Evolutionary conservation across 2,888 invertebrate species (phyloP).

Genomic region (Tanypteryx hageni): DNA sequence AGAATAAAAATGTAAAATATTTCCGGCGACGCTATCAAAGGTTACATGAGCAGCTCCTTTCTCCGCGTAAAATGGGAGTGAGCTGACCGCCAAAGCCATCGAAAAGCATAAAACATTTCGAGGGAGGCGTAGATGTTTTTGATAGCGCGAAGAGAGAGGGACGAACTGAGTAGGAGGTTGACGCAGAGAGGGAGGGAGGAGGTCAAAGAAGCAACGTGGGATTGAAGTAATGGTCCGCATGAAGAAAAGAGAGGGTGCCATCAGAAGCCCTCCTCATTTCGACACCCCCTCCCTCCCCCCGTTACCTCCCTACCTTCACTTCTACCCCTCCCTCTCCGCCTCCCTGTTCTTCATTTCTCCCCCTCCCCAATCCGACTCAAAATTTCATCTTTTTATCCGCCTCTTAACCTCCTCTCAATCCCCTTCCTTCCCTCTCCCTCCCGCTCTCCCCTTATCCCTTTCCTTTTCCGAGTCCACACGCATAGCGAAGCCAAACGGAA

Average conservation of each 20-base stretch:
- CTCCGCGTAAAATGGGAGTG: not conserved
- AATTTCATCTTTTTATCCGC: too few species aligned
- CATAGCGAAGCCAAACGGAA: slow-evolving; percentile 23
- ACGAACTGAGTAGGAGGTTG: not conserved
- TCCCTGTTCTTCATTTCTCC: too few species aligned
- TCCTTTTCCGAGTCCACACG: not conserved
- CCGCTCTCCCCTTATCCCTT: not conserved
- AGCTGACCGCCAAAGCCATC: not conserved
- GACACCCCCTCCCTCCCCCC: not conserved
- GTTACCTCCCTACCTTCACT: too few species aligned
- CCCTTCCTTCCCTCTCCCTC: too few species aligned
- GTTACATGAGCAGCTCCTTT: not conserved
- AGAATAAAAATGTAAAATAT: too few species aligned
- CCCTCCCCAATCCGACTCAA: too few species aligned
- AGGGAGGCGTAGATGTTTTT: slow-evolving; percentile 8
- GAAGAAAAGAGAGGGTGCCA: not conserved
- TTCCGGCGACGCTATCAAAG: not conserved
- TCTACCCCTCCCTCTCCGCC: too few species aligned
- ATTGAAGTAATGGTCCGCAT: not conserved
- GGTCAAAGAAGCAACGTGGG: not conserved
- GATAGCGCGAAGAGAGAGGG: not conserved
- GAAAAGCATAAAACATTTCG: slow-evolving; percentile 5
- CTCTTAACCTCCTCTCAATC: too few species aligned
- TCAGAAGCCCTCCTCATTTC: not conserved
- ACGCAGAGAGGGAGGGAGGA: not conserved